phyloP scores from a whole-genome alignment of 2,113 vertebrate genomes.

The Cryptomyrus ogoouensis region DNA sequence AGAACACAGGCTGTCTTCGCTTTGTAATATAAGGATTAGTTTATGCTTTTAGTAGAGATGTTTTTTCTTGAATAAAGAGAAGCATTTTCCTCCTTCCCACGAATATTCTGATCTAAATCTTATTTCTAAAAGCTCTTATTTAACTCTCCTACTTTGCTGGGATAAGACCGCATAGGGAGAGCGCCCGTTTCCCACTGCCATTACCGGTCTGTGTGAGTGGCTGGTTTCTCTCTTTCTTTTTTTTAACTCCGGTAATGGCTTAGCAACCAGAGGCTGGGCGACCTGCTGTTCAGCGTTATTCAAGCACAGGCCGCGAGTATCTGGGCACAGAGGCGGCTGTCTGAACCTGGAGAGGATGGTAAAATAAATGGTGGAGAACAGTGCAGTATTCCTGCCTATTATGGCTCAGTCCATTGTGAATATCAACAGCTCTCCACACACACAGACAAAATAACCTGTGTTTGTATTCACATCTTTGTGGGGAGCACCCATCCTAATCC shows the following conservation, averaged over 20 bases:
- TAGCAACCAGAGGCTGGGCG: not conserved
- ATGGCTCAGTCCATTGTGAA: not conserved
- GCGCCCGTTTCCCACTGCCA: not conserved
- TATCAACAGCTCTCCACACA: not conserved
- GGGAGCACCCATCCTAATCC: not conserved
- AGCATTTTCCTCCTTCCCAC: not conserved
- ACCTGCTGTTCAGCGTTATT: conserved; percentile 11
- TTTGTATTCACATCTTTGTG: not conserved
- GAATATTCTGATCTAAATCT: not conserved
- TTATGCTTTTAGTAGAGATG: not conserved
- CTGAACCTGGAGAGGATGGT: not conserved
- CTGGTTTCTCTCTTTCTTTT: not conserved
- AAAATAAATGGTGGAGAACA: conserved; percentile 6
- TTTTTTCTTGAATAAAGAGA: not conserved
- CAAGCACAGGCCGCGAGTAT: not conserved
- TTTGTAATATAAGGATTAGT: not conserved
- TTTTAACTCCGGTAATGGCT: not conserved
- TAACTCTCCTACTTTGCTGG: not conserved
- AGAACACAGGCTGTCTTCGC: not conserved
- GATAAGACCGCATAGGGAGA: not conserved
- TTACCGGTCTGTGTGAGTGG: not conserved
- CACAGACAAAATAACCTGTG: too few relatives aligned
- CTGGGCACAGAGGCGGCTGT: not conserved
- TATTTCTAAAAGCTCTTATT: not conserved
- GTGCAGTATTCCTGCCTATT: not conserved